Percentiles rank a stretch among this genome's conserved stretches.
Evolutionary conservation across 2,888 invertebrate genomes (phyloP).

Genomic region (Fragum sueziense): DNA sequence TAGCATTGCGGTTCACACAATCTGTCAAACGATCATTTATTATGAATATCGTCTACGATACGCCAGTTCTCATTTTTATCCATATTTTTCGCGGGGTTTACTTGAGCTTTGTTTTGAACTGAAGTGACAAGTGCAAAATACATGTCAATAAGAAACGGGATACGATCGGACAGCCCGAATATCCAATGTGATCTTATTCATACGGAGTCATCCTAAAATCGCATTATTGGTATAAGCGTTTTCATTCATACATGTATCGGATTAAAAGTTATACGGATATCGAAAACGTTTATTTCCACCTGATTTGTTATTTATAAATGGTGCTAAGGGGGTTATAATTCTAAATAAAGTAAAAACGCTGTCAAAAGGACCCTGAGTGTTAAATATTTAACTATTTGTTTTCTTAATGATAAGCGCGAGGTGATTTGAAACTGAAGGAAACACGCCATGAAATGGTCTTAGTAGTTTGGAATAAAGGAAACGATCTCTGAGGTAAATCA

Average conservation of each 20-base stretch:
- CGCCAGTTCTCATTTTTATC: too few species aligned
- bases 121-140: too few species aligned
- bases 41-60: too few species aligned
- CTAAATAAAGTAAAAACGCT: slow-evolving; percentile 6
- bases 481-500: background rate
- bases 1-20: too few species aligned
- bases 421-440: slow-evolving; percentile 29
- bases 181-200: too few species aligned
- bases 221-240: background rate
- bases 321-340: background rate
- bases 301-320: background rate
- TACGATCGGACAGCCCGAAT: too few species aligned
- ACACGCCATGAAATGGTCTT: background rate
- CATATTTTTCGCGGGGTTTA: too few species aligned
- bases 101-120: too few species aligned
- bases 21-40: too few species aligned
- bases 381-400: slow-evolving; percentile 54
- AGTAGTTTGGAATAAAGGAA: background rate
- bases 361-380: slow-evolving; percentile 28
- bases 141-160: too few species aligned
- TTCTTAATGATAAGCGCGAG: slow-evolving; percentile 45
- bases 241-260: background rate
- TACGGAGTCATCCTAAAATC: background rate
- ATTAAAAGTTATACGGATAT: background rate
- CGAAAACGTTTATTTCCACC: background rate